Conservation (phyloP, 2,888 invertebrate species). For the Hemistola chrysoprasaria region DNA sequence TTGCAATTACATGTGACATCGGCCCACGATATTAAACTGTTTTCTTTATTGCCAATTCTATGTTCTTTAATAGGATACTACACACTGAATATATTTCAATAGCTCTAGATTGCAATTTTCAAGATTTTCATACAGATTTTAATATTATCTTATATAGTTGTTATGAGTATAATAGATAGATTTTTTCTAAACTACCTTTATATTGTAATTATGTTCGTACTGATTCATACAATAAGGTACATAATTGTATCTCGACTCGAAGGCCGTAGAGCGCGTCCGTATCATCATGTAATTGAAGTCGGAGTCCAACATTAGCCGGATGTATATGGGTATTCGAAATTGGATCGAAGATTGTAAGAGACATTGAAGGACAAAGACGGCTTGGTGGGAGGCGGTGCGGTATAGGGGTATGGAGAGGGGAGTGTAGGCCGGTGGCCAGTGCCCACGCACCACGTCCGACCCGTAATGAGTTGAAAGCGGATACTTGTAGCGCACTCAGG, state of each 20-base stretch:
- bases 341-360: constrained; percentile 79
- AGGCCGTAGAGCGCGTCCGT: constrained; percentile 25
- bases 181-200: no score
- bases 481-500: constrained; percentile 82
- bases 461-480: constrained; percentile 83
- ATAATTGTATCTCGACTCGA: no score
- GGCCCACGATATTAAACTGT: constrained; percentile 48
- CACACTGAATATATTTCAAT: no score
- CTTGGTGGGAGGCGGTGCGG: constrained; percentile 43
- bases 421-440: constrained; percentile 36
- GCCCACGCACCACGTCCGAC: constrained; percentile 80
- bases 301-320: constrained; percentile 66
- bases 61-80: neutral
- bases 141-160: no score
- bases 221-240: no score
- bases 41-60: constrained; percentile 66
- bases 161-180: no score
- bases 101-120: no score
- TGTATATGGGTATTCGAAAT: constrained; percentile 74
- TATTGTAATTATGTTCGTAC: no score
- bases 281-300: constrained; percentile 61
- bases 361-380: constrained; percentile 77
- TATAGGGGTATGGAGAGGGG: constrained; percentile 19
- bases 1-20: constrained; percentile 72
- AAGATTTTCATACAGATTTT: no score